phyloP scores from a whole-genome alignment of 2,113 vertebrate genomes.

The Python bivittatus region DNA sequence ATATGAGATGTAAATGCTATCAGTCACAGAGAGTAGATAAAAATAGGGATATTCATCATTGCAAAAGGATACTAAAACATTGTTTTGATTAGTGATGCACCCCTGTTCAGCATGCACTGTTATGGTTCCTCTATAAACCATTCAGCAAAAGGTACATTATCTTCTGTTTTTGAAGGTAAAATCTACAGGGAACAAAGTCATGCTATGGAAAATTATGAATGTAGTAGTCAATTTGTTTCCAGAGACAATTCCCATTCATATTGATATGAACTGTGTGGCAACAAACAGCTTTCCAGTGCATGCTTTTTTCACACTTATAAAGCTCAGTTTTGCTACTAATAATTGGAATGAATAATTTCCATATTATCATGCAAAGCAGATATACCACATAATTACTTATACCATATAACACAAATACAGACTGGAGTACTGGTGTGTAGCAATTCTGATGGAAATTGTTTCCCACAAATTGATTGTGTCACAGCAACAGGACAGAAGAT shows the following conservation, averaged over 20 bases:
- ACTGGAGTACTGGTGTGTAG: neutral
- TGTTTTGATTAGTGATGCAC: neutral
- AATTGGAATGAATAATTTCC: neutral
- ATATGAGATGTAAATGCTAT: neutral
- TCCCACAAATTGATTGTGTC: neutral
- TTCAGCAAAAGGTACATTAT: neutral
- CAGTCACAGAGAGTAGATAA: neutral
- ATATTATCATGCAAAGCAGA: neutral
- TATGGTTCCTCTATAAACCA: neutral
- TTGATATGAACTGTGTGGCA: neutral
- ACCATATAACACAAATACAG: neutral
- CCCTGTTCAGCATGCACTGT: accelerated
- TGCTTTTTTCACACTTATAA: neutral
- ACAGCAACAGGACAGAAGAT: neutral
- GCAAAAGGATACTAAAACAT: neutral
- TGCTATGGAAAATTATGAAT: neutral
- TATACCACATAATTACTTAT: neutral
- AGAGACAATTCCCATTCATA: neutral
- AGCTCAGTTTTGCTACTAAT: neutral
- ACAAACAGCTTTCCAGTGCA: neutral
- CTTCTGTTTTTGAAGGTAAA: neutral
- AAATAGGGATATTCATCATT: neutral
- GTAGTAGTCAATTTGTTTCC: neutral
- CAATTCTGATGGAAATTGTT: neutral
- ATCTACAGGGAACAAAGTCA: neutral